Evolutionary conservation across 2,797 vertebrate species (phyloP).

Genomic region (Holocentrus rufus): DNA sequence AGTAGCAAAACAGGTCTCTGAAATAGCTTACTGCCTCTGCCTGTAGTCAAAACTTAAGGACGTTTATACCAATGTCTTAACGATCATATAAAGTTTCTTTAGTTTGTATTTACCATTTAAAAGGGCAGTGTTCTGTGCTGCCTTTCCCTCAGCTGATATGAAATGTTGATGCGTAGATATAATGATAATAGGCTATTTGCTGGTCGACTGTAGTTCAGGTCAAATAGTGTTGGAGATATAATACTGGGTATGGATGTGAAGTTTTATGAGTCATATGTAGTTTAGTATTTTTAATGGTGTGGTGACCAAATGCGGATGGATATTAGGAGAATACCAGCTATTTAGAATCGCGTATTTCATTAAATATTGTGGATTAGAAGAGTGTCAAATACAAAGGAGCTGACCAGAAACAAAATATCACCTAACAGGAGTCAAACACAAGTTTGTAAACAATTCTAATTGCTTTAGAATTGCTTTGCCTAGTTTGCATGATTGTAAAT

Average conservation of each 20-base stretch:
- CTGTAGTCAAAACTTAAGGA: not conserved
- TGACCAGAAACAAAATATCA: not conserved
- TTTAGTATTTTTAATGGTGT: too few species aligned
- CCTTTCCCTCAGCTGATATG: constrained; percentile 5
- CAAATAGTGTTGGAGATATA: constrained; percentile 16
- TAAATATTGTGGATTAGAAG: not conserved
- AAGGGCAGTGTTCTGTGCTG: constrained; percentile 16
- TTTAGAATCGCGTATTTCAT: too few species aligned
- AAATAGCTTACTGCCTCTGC: not conserved
- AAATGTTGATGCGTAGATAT: constrained; percentile 21
- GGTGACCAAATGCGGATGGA: too few species aligned
- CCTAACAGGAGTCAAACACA: not conserved
- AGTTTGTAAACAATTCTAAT: not conserved
- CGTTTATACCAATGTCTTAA: not conserved
- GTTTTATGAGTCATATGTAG: too few species aligned
- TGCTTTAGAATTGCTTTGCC: not conserved
- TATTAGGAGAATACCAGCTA: too few species aligned
- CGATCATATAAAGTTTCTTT: constrained; percentile 29
- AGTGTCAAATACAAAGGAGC: not conserved
- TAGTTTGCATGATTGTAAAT: not conserved
- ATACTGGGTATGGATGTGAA: not conserved
- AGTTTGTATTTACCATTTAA: not conserved
- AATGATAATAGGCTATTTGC: constrained; percentile 46
- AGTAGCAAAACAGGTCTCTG: constrained; percentile 16
- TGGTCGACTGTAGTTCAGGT: constrained; percentile 39